A percentile compares a stretch with the other conserved stretches of the same genome.
Conservation (phyloP, 2,113 vertebrate species). For the Siphamia tubifer region DNA sequence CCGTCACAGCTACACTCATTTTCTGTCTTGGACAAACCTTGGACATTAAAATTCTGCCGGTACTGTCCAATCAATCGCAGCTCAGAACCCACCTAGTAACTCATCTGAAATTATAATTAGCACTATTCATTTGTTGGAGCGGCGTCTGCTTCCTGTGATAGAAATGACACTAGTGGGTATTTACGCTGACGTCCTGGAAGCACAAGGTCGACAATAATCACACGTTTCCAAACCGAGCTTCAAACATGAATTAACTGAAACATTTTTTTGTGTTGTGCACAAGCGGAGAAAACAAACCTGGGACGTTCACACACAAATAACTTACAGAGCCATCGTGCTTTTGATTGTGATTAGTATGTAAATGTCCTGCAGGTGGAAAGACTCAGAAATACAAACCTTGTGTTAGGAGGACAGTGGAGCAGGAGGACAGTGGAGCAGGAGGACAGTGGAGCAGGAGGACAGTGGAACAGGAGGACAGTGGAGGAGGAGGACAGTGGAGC, state of each 20-base stretch:
- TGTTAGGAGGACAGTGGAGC: too few species aligned
- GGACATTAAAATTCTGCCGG: constrained; percentile 29
- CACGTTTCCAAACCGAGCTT: background rate
- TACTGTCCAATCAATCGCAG: constrained; percentile 25
- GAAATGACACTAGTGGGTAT: background rate
- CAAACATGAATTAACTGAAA: background rate
- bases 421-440: too few species aligned
- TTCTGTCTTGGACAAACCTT: constrained; percentile 14
- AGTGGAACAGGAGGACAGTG: too few species aligned
- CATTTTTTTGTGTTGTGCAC: background rate
- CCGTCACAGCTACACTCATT: constrained; percentile 6
- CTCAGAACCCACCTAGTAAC: background rate
- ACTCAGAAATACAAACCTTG: constrained; percentile 57
- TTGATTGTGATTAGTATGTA: constrained; percentile 61
- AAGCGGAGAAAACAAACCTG: background rate
- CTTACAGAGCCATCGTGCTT: constrained; percentile 37
- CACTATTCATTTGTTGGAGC: background rate
- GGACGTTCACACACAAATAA: constrained; percentile 23
- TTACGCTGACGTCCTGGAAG: background rate
- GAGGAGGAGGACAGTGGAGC: too few species aligned
- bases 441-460: too few species aligned
- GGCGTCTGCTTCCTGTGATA: constrained; percentile 4
- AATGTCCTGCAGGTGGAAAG: constrained; percentile 48
- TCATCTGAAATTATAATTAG: constrained; percentile 33
- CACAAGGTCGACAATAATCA: background rate